phyloP scores from a whole-genome alignment of 2,113 vertebrate species.

The Pardalotus punctatus region DNA sequence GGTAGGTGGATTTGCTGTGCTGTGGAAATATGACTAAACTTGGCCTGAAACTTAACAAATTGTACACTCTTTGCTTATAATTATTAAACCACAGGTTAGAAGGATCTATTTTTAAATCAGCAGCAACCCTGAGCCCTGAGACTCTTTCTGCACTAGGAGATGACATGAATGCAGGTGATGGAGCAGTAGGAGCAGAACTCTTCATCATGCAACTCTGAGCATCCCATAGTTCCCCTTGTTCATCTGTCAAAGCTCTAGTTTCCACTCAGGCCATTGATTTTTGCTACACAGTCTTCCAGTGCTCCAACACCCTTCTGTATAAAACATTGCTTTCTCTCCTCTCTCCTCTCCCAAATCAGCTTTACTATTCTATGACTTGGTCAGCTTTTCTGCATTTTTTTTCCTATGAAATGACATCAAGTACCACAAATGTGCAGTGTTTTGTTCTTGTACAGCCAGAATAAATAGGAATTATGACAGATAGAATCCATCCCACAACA shows the following conservation, averaged over 20 bases:
- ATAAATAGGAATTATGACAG: not conserved
- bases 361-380: not conserved
- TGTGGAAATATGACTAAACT: constrained; percentile 59
- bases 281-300: not conserved
- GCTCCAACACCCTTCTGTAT: not conserved
- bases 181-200: not conserved
- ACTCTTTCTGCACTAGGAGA: not conserved
- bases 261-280: not conserved
- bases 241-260: not conserved
- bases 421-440: not conserved
- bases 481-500: not conserved
- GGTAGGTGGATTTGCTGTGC: constrained; percentile 43
- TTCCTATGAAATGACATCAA: not conserved
- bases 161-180: not conserved
- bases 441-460: not conserved
- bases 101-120: constrained; percentile 11
- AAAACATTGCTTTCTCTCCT: not conserved
- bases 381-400: not conserved
- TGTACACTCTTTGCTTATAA: constrained; percentile 35
- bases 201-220: not conserved
- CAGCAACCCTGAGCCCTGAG: not conserved
- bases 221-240: not conserved
- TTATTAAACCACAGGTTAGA: constrained; percentile 44
- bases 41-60: constrained; percentile 47
- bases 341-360: not conserved